Evolutionary conservation across 2,113 vertebrate species (phyloP), one percentile per base, ranked within the genome.

Genomic region (Axis porcinus): DNA sequence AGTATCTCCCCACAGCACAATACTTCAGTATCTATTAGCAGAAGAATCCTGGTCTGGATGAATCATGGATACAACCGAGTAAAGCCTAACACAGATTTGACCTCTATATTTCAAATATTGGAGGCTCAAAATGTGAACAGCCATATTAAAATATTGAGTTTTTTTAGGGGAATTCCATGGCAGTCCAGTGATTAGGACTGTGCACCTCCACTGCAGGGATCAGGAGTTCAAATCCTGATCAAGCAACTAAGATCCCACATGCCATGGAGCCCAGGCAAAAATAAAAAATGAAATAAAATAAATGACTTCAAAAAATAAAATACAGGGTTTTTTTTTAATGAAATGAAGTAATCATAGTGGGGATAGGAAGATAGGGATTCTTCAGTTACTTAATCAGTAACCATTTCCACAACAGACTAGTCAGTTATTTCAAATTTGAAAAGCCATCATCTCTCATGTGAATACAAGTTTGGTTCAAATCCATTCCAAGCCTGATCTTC

Each of bases 51-150:
- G 33, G 52, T 27, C 5, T 64, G 2, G 25, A 84, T 54, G 36
- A 89, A 62, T n/a, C 36, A 89, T 2, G 1, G 62, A 60, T 30
- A 23, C 74, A 17, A 79, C 43, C 3, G 12, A 52, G 4, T 15
- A 33, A 9, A 89, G 23, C 28, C 88, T 23, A 40, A 43, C 5
- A 78, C 9, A 86, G 78, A 62, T 11, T 5, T 33, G 54, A 87
- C 70, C 30, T 81, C 36, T 45, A 30, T 47, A 60, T 88, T 92
- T 57, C 43, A 87, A 85, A 87, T 33, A 96, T 7, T 12, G 91
- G 52, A 89, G 45, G 30, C 36, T 30, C 15, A 13, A 84, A 96
- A 28, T 9, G 3, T 43, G 7, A 54, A 96, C 3, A 36, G 8
- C n/a, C 33, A 57, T 27, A 74, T 43, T 19, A 58, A 96, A 86